Percentiles rank a stretch among this genome's conserved stretches.
Evolutionary conservation across 2,797 vertebrate species (phyloP).

Genomic region (Myotis myotis): DNA sequence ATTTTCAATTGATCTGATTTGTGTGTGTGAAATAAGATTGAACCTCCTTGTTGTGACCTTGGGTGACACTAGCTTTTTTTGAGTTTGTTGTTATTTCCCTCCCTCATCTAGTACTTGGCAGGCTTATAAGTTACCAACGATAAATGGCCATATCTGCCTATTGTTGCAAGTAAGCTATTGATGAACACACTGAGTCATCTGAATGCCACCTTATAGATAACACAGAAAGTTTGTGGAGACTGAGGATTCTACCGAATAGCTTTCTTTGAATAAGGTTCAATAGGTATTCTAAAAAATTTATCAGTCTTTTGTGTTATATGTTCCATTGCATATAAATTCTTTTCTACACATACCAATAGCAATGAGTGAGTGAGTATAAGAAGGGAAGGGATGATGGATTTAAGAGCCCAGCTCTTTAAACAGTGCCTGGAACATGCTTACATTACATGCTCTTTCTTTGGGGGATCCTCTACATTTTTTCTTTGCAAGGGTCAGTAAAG

Average conservation of each 20-base stretch:
- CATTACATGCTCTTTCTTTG: background rate
- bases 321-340: background rate
- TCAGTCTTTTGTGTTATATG: background rate
- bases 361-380: background rate
- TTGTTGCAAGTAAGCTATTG: background rate
- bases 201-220: background rate
- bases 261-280: background rate
- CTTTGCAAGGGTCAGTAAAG: background rate
- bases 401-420: background rate
- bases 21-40: slow-evolving; percentile 64
- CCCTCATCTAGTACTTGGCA: background rate
- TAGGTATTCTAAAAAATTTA: background rate
- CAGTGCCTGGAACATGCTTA: background rate
- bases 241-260: background rate
- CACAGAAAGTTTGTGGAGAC: background rate
- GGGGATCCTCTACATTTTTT: background rate
- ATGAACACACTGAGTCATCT: background rate
- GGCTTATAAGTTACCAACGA: slow-evolving; percentile 49
- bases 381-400: background rate
- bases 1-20: slow-evolving; percentile 69
- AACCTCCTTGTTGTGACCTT: slow-evolving; percentile 43
- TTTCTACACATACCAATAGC: background rate
- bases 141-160: background rate
- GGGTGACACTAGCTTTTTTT: background rate
- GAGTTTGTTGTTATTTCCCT: slow-evolving; percentile 27